A percentile compares a stretch with the other conserved stretches of the same genome.
phyloP scores from a whole-genome alignment of 2,797 vertebrate species.

The Falco peregrinus region DNA sequence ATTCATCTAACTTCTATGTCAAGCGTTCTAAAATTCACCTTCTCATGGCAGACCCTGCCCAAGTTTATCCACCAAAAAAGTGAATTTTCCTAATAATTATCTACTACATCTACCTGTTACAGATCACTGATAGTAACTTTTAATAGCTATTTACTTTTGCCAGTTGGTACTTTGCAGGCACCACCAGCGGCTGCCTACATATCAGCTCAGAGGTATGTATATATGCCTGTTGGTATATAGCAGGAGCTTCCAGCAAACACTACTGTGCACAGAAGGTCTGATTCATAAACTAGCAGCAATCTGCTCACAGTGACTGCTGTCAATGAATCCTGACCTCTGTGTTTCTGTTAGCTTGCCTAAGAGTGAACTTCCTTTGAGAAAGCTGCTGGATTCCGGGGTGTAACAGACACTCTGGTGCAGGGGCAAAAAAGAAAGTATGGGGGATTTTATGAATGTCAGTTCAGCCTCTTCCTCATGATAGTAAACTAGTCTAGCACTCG shows the following conservation, averaged over 20 bases:
- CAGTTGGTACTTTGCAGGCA: not conserved
- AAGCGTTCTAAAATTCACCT: not conserved
- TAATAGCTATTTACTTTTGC: not conserved
- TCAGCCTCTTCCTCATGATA: not conserved
- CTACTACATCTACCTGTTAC: not conserved
- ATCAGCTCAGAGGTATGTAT: not conserved
- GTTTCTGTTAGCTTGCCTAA: not conserved
- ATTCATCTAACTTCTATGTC: not conserved
- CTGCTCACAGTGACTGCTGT: not conserved
- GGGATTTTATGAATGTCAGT: not conserved
- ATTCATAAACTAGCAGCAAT: not conserved
- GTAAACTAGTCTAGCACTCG: not conserved
- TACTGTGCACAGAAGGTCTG: not conserved
- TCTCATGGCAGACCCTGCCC: not conserved
- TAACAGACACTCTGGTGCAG: not conserved
- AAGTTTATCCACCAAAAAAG: not conserved
- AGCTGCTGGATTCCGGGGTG: not conserved
- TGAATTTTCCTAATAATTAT: not conserved
- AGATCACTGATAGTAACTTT: not conserved
- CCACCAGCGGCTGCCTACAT: not conserved
- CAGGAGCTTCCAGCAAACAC: not conserved
- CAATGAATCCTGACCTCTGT: not conserved
- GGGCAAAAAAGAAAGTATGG: not conserved
- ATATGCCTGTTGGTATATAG: not conserved
- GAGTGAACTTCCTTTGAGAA: not conserved